These are phyloP conservation scores for Paracanthobrama guichenoti DNA, from an alignment of 2,113 vertebrate genomes.

Conservation along the genomic window DNA sequence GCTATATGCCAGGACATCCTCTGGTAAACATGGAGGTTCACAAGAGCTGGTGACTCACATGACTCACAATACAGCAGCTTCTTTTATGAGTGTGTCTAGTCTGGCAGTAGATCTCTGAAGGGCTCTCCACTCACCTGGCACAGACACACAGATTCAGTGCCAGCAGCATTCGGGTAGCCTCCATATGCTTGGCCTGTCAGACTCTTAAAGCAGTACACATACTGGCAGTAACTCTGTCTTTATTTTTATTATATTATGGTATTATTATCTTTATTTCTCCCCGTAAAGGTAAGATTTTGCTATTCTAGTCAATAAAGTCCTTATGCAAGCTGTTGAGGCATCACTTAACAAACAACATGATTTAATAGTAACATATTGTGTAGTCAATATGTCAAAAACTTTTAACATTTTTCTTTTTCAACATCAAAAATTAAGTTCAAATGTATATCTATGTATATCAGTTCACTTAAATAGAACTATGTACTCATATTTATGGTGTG, in stretches of 20 bases:
- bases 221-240: neutral
- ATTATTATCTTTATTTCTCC: neutral
- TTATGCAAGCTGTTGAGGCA: neutral
- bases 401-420: neutral
- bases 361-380: neutral
- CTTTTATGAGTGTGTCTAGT: constrained; percentile 16
- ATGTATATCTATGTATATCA: neutral
- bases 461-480: neutral
- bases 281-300: neutral
- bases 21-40: constrained; percentile 9
- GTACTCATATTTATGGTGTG: too few species aligned
- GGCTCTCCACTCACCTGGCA: neutral
- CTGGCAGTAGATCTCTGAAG: neutral
- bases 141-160: constrained; percentile 4
- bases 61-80: neutral
- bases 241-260: neutral
- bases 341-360: neutral
- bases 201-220: neutral
- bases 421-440: neutral
- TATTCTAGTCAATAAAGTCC: neutral
- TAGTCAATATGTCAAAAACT: neutral
- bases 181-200: constrained; percentile 22
- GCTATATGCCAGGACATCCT: neutral
- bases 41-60: constrained; percentile 3
- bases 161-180: neutral